Evolutionary conservation across 2,113 vertebrate genomes (phyloP).

Genomic region (Centrocercus urophasianus): DNA sequence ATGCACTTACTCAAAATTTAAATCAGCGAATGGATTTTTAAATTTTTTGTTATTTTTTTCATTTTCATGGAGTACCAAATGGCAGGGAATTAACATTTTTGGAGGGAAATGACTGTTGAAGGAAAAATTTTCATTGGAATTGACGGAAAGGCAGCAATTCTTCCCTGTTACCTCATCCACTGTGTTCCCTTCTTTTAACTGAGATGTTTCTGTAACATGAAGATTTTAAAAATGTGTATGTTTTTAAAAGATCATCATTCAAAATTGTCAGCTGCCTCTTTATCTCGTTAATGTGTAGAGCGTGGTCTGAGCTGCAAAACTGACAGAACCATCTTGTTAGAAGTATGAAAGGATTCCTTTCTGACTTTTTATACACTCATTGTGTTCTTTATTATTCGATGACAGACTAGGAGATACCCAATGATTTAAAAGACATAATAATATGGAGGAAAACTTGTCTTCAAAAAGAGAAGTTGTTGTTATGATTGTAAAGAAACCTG

Average conservation of each 20-base stretch:
- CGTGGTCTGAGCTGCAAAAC: background rate
- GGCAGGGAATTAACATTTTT: fast-evolving
- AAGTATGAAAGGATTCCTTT: background rate
- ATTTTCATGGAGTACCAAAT: background rate
- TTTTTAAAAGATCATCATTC: background rate
- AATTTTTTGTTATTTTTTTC: background rate
- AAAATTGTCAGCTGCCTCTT: background rate
- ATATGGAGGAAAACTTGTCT: background rate
- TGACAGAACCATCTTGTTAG: background rate
- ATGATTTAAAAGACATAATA: background rate
- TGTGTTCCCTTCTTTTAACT: background rate
- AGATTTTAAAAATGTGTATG: background rate
- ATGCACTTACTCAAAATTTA: background rate
- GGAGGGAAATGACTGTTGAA: background rate
- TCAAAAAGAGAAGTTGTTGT: background rate
- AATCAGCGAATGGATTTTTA: background rate
- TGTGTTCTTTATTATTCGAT: slow-evolving; percentile 18
- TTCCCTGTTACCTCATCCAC: fast-evolving
- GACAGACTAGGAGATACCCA: slow-evolving; percentile 14
- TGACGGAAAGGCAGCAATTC: background rate
- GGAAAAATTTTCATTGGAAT: background rate
- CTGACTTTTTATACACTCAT: background rate
- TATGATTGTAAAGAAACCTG: slow-evolving; percentile 23
- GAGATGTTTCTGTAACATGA: background rate
- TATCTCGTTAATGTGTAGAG: background rate